phyloP scores from a whole-genome alignment of 1,140 invertebrate species.

The Lethrus apterus region DNA sequence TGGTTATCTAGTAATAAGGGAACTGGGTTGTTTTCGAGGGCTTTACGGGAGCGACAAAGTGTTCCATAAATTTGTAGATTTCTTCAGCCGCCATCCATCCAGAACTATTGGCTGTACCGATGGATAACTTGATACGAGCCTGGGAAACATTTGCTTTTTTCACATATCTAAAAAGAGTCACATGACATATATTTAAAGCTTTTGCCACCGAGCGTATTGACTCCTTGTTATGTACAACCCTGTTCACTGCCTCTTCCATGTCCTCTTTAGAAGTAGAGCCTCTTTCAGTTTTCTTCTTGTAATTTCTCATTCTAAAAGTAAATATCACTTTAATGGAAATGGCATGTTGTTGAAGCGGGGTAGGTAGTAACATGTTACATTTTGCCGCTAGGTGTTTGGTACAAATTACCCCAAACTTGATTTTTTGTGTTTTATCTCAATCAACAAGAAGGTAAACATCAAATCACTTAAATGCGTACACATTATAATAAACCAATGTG shows the following conservation, averaged over 20 bases:
- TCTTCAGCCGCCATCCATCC: slow-evolving; percentile 31
- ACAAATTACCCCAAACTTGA: too few relatives aligned
- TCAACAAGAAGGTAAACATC: too few relatives aligned
- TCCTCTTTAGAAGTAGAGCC: not conserved
- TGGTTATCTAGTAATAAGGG: slow-evolving; percentile 22
- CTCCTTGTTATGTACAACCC: not conserved
- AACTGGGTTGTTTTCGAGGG: slow-evolving; percentile 16
- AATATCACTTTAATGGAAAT: too few relatives aligned
- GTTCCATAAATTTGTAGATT: slow-evolving; percentile 29
- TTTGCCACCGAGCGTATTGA: not conserved
- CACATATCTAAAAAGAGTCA: not conserved
- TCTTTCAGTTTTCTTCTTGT: not conserved
- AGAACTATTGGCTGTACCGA: slow-evolving; percentile 28
- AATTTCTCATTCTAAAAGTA: not conserved
- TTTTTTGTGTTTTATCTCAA: too few relatives aligned
- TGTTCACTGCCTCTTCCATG: not conserved
- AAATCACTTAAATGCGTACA: too few relatives aligned
- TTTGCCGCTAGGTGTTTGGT: too few relatives aligned
- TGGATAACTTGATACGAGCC: slow-evolving; percentile 5
- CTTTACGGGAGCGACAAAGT: slow-evolving; percentile 27
- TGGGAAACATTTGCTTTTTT: slow-evolving; percentile 14
- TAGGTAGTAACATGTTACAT: too few relatives aligned
- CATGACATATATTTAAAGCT: not conserved
- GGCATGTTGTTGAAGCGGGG: too few relatives aligned
- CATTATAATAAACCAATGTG: too few relatives aligned